Percentiles rank a stretch among this genome's conserved stretches.
Evolutionary conservation across 2,113 vertebrate species (phyloP).

Genomic region (Eulemur macaco): DNA sequence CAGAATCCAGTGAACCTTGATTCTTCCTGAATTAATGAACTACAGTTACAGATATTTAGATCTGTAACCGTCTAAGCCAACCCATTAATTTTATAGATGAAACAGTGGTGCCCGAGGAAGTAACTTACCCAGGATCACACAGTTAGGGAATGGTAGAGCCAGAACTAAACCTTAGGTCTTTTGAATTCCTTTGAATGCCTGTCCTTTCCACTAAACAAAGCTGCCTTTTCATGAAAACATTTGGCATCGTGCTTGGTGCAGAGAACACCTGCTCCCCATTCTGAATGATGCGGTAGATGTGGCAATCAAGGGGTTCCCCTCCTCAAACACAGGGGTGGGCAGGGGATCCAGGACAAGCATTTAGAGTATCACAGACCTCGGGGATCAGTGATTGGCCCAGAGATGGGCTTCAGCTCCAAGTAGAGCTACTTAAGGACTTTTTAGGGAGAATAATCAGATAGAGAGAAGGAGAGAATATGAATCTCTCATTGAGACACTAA

Average conservation of each 20-base stretch:
- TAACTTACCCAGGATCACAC: background rate
- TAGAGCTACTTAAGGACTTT: background rate
- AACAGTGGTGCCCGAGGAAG: background rate
- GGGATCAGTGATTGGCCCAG: background rate
- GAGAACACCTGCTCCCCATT: background rate
- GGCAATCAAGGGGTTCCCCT: background rate
- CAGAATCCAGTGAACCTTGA: background rate
- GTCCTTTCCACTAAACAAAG: background rate
- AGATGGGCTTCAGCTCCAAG: background rate
- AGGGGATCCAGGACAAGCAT: background rate
- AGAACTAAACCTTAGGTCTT: background rate
- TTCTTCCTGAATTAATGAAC: constrained; percentile 4
- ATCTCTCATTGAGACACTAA: background rate
- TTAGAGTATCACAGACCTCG: background rate
- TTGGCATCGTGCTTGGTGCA: background rate
- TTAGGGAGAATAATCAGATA: background rate
- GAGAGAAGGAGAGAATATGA: background rate
- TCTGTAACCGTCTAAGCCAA: background rate
- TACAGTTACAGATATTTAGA: background rate
- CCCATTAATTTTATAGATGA: background rate
- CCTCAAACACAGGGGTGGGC: background rate
- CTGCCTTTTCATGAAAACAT: background rate
- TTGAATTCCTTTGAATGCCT: no score
- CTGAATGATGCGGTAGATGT: background rate
- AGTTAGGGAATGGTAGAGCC: background rate